Conservation (phyloP, 2,888 invertebrate species). For the Capitulum mitella region DNA sequence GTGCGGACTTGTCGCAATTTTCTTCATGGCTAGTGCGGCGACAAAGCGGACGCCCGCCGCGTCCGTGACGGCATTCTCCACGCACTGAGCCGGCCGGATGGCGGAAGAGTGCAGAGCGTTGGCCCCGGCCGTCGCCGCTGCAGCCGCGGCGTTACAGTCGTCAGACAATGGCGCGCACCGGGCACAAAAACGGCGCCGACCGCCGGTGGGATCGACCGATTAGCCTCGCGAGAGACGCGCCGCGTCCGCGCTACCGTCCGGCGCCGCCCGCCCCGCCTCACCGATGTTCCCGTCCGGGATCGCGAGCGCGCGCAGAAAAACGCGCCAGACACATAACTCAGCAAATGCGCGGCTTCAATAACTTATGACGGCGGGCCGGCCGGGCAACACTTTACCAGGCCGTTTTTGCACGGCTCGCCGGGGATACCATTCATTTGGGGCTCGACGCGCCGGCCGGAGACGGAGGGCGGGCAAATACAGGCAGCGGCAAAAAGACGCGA, state of each 20-base stretch:
- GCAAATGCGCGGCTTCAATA: neutral
- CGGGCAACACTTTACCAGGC: neutral
- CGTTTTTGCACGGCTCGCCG: neutral
- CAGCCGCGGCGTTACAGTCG: neutral
- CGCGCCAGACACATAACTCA: neutral
- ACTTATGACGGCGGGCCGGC: neutral
- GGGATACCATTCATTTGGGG: slow-evolving; percentile 10
- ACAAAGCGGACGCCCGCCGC: slow-evolving; percentile 5
- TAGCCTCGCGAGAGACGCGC: neutral
- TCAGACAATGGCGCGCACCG: neutral
- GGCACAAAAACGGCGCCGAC: neutral
- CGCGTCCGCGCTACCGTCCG: neutral
- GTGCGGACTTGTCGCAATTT: neutral
- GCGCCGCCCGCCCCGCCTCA: too few relatives aligned
- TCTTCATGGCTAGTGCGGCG: neutral
- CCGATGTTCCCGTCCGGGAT: neutral
- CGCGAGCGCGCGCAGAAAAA: neutral
- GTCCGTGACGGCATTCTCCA: neutral
- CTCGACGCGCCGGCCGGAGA: neutral
- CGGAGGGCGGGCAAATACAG: neutral
- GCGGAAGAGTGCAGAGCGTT: neutral
- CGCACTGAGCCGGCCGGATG: neutral
- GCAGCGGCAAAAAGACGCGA: neutral
- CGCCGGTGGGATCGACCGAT: neutral
- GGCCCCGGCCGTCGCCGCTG: neutral